These are phyloP conservation scores for Vandiemenella viatica DNA, from an alignment of 2,888 invertebrate genomes.

Conservation along the genomic window DNA sequence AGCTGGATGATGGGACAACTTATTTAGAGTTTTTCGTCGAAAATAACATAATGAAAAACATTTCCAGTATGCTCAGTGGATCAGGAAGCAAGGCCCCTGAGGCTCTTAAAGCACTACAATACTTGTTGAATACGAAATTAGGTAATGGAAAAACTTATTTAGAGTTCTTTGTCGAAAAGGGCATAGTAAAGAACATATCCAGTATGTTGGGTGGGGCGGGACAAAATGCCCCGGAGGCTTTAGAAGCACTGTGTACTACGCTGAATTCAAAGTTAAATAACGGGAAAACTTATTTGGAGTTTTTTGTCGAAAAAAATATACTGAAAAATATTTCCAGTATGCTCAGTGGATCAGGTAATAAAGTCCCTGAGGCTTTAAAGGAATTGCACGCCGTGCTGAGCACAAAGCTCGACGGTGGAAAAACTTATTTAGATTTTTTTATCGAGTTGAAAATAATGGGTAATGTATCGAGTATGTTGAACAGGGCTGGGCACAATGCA, in stretches of 20 bases:
- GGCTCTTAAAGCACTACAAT: too few species aligned
- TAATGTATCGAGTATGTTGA: not conserved
- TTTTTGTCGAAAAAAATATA: not conserved
- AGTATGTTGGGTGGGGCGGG: not conserved
- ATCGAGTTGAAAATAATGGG: not conserved
- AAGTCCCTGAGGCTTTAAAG: not conserved
- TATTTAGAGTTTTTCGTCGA: too few species aligned
- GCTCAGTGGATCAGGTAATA: not conserved
- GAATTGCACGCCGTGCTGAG: not conserved
- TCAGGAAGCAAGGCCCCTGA: too few species aligned
- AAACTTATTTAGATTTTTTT: not conserved
- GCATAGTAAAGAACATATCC: not conserved
- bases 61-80: too few species aligned
- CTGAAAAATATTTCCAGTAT: not conserved
- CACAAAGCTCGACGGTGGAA: not conserved
- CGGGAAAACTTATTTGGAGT: not conserved
- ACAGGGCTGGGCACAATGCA: not conserved
- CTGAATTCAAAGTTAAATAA: not conserved
- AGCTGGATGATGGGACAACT: too few species aligned
- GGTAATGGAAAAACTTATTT: too few species aligned
- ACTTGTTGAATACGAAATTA: too few species aligned
- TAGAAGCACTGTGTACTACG: not conserved
- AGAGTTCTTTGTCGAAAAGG: too few species aligned
- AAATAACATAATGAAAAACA: too few species aligned
- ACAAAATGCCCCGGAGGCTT: not conserved